Base-by-base conservation (phyloP, 2,797 vertebrate species). In the Petrocephalus sullivani region DNA sequence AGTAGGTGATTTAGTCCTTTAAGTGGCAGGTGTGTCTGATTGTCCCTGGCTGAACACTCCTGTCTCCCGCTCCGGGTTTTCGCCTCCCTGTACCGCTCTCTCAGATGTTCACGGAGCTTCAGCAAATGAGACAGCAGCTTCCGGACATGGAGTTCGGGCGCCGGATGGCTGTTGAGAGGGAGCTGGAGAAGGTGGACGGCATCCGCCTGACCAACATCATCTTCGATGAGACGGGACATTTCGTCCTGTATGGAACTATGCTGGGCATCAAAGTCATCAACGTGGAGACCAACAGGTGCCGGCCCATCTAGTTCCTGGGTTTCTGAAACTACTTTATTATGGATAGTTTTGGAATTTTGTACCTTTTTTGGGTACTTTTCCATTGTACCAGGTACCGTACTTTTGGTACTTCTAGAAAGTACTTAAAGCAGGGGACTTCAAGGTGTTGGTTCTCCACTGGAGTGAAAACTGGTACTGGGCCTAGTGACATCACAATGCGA, bases 131-230 rank as follows among this genome's bases (percentile, higher is more conserved):
- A 87, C 98, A 98, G 90, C 98, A 99, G 89, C 95, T 99, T 46
- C 98, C 98, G 0, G 98, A 99, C 93, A 99, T 99, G 98, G 98
- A 99, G 94, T 99, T 99, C 89, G 98, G 98, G 41, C 95, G 98
- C 82, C 95, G 98, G 75, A 99, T 99, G 98, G 98, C 98, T 7
- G 97, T 98, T 90, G 98, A 99, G 91, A 93, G 98, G 89, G 98
- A 99, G 87, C 93, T 99, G 92, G 98, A 99, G 94, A 99, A 99
- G 92, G 97, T 98, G 93, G 98, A 99, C 86, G 97, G 96, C 14
- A 97, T 99, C 87, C 96, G 98, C 41, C 95, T 98, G 90, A 96
- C 98, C 84, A 99, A 98, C 89, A 97, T 99, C 81, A 96, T 99
- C 94, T 99, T 99, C 90, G 98, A 99, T 89, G 98, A 99, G 95